These are phyloP conservation scores for Symphodus melops DNA, from an alignment of 2,113 vertebrate species.

Conservation along the genomic window DNA sequence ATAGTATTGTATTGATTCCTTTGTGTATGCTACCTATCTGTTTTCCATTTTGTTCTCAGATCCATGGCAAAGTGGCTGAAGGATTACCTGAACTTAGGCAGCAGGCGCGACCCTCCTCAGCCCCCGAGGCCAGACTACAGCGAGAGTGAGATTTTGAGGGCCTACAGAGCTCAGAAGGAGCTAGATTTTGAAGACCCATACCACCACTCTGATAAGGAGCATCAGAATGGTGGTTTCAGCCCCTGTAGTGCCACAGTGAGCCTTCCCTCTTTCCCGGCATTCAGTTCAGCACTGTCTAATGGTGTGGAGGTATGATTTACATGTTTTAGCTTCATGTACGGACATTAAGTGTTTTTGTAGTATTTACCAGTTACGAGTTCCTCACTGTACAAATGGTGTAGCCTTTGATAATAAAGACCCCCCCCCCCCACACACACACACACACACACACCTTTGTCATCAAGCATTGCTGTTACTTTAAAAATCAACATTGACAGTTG, in stretches of 20 bases:
- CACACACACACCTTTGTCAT: not conserved
- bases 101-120: slow-evolving; percentile 87
- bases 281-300: slow-evolving; percentile 74
- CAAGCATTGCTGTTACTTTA: not conserved
- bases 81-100: slow-evolving; percentile 91
- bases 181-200: slow-evolving; percentile 93
- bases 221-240: slow-evolving; percentile 66
- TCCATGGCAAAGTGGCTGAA: slow-evolving; percentile 95
- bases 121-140: slow-evolving; percentile 92
- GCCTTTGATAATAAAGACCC: not conserved
- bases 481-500: not conserved
- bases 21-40: not conserved
- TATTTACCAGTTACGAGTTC: not conserved
- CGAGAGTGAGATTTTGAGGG: slow-evolving; percentile 90
- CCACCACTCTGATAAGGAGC: slow-evolving; percentile 80
- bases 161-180: slow-evolving; percentile 89
- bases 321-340: not conserved
- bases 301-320: slow-evolving; percentile 71
- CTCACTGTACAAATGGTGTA: not conserved
- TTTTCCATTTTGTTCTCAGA: slow-evolving; percentile 50
- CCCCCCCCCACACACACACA: too few relatives aligned
- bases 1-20: not conserved
- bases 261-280: slow-evolving; percentile 74
- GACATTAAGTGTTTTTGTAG: not conserved
- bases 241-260: slow-evolving; percentile 71